These are phyloP conservation scores for Sepioteuthis lessoniana DNA, from an alignment of 2,888 invertebrate species.

Conservation along the genomic window DNA sequence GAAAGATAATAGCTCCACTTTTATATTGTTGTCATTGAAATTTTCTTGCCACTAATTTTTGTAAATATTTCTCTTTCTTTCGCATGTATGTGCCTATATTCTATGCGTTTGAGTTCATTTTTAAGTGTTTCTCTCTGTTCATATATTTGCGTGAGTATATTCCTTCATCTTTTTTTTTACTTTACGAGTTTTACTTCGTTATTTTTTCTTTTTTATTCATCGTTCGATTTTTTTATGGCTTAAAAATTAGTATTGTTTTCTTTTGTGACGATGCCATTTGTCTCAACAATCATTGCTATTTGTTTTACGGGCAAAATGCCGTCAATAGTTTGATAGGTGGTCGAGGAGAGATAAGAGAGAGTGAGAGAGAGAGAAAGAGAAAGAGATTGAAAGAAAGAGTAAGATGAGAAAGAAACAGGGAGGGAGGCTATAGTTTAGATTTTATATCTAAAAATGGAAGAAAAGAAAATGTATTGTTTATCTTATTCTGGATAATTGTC, in stretches of 20 bases:
- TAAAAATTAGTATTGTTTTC: neutral
- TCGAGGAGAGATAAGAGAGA: neutral
- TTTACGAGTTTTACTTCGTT: neutral
- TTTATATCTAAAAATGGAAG: neutral
- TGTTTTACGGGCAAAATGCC: conserved; percentile 21
- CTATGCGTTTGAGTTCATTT: neutral
- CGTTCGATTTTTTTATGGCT: neutral
- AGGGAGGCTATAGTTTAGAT: neutral
- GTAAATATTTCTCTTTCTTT: neutral
- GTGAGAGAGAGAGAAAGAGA: too few species aligned
- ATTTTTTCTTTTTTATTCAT: neutral
- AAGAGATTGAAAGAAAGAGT: neutral
- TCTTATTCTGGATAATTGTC: conserved; percentile 20
- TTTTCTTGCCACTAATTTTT: neutral
- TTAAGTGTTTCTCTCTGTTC: neutral
- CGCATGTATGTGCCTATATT: neutral
- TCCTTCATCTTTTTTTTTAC: neutral
- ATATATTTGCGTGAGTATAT: neutral
- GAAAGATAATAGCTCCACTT: neutral
- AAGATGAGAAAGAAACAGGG: too few species aligned
- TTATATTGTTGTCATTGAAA: neutral
- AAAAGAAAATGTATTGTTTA: neutral
- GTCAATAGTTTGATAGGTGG: neutral
- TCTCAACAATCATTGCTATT: neutral
- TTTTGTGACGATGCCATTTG: neutral